Conservation (phyloP, 92 coral and sea anemone species). For the Epizoanthus stellaris region DNA sequence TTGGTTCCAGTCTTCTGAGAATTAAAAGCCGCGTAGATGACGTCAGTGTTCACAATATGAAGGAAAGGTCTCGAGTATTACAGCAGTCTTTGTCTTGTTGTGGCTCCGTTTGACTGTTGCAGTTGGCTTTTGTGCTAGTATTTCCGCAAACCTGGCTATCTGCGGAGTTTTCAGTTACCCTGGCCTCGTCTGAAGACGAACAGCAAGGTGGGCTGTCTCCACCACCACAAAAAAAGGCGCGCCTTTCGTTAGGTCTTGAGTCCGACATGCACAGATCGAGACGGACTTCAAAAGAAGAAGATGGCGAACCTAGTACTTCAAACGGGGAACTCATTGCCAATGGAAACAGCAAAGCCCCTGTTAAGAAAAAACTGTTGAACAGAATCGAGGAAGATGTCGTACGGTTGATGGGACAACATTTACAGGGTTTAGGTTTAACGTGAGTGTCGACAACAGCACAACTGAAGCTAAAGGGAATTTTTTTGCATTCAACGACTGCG, state of each 20-base stretch:
- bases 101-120: constrained; percentile 72
- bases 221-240: constrained; percentile 99
- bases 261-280: constrained; percentile 99
- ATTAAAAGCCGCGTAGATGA: constrained; percentile 68
- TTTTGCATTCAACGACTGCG: constrained; percentile 6
- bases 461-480: no score
- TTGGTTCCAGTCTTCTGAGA: constrained; percentile 67
- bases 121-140: constrained; percentile 57
- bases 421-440: constrained; percentile 94
- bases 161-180: constrained; percentile 98
- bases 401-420: constrained; percentile 93
- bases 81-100: constrained; percentile 80
- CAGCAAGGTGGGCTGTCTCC: constrained; percentile 99
- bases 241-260: constrained; percentile 97
- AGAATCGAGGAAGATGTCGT: constrained; percentile 93
- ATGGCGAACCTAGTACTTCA: constrained; percentile 96
- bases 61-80: constrained; percentile 68
- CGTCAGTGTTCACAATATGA: constrained; percentile 96
- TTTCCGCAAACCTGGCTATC: constrained; percentile 98
- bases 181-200: constrained; percentile 99
- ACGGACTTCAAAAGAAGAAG: constrained; percentile 98
- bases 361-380: constrained; percentile 74
- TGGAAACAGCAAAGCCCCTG: constrained; percentile 80
- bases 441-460: constrained; percentile 57
- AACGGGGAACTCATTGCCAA: constrained; percentile 90